Base-by-base conservation (phyloP, 2,797 vertebrate genomes). In the Cephalopachus bancanus region DNA sequence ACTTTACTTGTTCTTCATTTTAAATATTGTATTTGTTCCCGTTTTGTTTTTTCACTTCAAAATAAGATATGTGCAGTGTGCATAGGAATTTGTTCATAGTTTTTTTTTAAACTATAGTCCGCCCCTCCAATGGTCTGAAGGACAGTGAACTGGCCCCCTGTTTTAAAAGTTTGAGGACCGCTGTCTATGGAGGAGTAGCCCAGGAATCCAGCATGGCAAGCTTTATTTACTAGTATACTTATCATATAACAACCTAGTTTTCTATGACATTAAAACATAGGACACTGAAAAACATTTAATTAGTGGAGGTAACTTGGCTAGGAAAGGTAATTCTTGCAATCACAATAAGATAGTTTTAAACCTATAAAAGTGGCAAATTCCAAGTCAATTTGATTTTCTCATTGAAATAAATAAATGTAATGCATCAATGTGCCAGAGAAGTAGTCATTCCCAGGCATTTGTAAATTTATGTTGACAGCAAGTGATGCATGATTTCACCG, bases 331-430 rank as follows among this genome's bases (percentile, higher is more conserved):
- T 96, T 97, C 90, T 33, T 53, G 95, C 37, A 76, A 86, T 94
- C 65, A 96, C 53, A 22, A 93, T 3, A 93, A 67, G 76, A 93
- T 72, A 93, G 75, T 95, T 95, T 98, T 80, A 85, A 98, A 98
- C 92, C 97, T 78, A 93, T 53, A 87, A 96, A 97, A 94, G 74
- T 87, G 10, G 20, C 74, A 96, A 33, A 9, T 98, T 97, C 72
- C 83, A 84, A 97, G 85, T 95, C 85, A 98, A 95, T 98, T 98
- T 98, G 86, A 97, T 97, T 97, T 98, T 98, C 71, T 97, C 84
- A 95, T 75, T 97, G 64, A 97, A 98, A 97, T 97, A 98, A 98
- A 97, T 93, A 98, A 98, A 97, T 98, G 97, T 97, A 98, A 98
- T 1, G 64, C 93, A 95, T 97, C 90, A 97, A 88, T 98, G 93